Evolutionary conservation across 2,888 invertebrate genomes (phyloP).

Genomic region (Timema podura): DNA sequence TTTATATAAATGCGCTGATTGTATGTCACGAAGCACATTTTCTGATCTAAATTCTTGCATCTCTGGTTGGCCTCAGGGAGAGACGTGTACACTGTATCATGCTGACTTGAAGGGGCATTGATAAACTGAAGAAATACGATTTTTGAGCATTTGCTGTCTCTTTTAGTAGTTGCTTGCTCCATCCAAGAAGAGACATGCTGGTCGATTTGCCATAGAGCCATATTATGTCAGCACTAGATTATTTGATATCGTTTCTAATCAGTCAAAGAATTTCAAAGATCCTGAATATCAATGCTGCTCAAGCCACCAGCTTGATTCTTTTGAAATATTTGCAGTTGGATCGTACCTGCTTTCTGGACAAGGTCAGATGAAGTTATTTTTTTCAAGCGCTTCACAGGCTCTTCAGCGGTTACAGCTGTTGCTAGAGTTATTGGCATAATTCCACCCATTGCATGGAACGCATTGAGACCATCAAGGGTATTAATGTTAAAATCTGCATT

Average conservation of each 20-base stretch:
- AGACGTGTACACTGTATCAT: slow-evolving; percentile 6
- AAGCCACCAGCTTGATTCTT: neutral
- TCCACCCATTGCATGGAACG: slow-evolving; percentile 12
- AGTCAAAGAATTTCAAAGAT: neutral
- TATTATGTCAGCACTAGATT: neutral
- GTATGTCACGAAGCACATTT: neutral
- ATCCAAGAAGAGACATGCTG: neutral
- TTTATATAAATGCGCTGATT: neutral
- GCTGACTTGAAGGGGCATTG: neutral
- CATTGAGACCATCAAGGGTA: neutral
- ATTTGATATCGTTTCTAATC: neutral
- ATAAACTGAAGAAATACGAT: neutral
- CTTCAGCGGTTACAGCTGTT: neutral
- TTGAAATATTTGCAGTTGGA: neutral
- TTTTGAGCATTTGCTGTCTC: neutral
- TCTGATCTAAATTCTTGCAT: slow-evolving; percentile 2
- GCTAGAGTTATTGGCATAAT: neutral
- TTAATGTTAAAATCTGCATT: slow-evolving; percentile 1
- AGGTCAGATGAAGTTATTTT: neutral
- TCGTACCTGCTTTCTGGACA: neutral
- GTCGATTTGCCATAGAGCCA: slow-evolving; percentile 4
- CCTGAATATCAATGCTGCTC: neutral
- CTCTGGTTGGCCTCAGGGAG: neutral
- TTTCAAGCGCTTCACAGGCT: neutral
- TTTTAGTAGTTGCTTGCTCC: neutral